Base-by-base conservation (phyloP, 2,113 vertebrate species). In the Caretta caretta region DNA sequence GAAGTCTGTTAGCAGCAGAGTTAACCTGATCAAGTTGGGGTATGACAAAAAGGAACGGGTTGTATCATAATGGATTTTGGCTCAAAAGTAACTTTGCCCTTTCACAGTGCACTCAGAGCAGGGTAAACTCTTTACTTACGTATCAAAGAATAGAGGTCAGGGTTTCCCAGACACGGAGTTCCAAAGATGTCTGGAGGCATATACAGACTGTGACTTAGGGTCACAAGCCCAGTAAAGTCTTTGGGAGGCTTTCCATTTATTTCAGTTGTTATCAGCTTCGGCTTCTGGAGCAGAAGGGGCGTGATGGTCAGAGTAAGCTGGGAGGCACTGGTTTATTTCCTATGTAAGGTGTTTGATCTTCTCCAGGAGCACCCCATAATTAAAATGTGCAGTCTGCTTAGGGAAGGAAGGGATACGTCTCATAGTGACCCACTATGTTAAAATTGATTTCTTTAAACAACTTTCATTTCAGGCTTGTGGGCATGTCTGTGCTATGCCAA, bases 1-100 rank as follows among this genome's bases (percentile, higher is more conserved):
- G 12, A 35, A 29, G 59, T 1, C 0, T 6, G 0, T 50, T 42
- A 20, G 76, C 53, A 51, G 38, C 3, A 19, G 51, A n/a, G 5
- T 49, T 48, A 1, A 17, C 24, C 10, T 0, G 1, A n/a, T 29
- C 72, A 9, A 50, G 56, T 5, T 57, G 56, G 10, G 56, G 25
- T 25, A 89, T 76, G 11, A 25, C 75, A 48, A 24, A 48, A 69
- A n/a, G 62, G 31, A 69, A 69, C 8, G 16, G 14, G 62, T 35
- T n/a, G 62, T 69, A 69, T 57, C 10, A 14, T 25, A 51, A 17
- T 27, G 22, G 22, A 29, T 11, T 25, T 27, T 78, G 75, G 42
- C 25, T 46, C 19, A 6, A 27, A 25, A 69, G 16, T 13, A 69
- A 4, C 35, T 14, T n/a, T 4, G 35, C 8, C 35, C 2, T 69